phyloP scores from a whole-genome alignment of 92 coral and sea anemone species.

The Zoanthus sansibaricus region DNA sequence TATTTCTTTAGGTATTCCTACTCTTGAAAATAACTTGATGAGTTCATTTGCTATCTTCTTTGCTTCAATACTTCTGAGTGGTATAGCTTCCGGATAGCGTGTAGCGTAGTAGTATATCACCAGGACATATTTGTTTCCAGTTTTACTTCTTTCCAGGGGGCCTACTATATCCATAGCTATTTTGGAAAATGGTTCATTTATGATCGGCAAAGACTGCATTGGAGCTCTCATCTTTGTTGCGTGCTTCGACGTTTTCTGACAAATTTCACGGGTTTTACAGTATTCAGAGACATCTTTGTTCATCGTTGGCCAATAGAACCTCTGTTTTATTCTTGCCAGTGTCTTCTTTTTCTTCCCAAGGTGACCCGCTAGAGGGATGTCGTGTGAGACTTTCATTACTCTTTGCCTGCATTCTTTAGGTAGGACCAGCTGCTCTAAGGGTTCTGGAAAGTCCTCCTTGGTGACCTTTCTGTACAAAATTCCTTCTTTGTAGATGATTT shows the following conservation, averaged over 20 bases:
- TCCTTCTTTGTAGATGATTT: constrained; percentile 19
- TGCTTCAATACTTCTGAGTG: constrained; percentile 46
- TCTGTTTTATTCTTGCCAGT: constrained; percentile 31
- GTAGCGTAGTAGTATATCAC: constrained; percentile 59
- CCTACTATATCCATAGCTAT: constrained; percentile 69
- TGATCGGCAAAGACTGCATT: constrained; percentile 1
- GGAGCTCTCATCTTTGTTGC: constrained; percentile 17
- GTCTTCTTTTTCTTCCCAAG: constrained; percentile 31
- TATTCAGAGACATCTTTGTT: constrained; percentile 29
- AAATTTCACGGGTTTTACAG: constrained; percentile 25
- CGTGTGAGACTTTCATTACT: constrained; percentile 37
- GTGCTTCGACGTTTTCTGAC: constrained; percentile 45
- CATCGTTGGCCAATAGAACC: constrained; percentile 29
- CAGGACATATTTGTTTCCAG: constrained; percentile 54
- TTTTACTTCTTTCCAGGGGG: constrained; percentile 34
- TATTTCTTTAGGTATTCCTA: constrained; percentile 60
- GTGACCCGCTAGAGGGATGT: constrained; percentile 13
- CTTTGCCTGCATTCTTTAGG: constrained; percentile 22
- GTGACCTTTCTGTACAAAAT: constrained; percentile 24
- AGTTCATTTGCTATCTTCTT: constrained; percentile 45
- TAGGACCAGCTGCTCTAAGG: constrained; percentile 31
- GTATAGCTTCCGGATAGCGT: constrained; percentile 61
- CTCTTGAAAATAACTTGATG: constrained; percentile 41
- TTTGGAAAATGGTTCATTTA: constrained; percentile 44
- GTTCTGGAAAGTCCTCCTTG: constrained; percentile 1